Conservation (phyloP, 2,797 vertebrate species). For the Cyprinella venusta region DNA sequence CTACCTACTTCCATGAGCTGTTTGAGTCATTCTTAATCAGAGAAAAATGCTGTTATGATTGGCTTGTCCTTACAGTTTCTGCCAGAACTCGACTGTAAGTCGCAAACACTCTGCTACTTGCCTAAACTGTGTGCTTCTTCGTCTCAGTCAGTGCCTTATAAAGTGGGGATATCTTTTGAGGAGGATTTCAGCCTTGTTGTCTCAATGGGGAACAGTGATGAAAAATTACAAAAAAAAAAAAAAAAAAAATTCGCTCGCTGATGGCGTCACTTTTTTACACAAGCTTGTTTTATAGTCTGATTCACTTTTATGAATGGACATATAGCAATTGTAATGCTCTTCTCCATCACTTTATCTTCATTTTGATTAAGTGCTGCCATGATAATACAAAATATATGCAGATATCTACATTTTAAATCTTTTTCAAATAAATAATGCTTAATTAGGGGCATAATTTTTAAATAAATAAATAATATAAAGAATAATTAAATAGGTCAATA, state of each 20-base stretch:
- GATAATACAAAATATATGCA: not conserved
- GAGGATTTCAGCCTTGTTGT: not conserved
- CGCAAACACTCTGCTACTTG: too few relatives aligned
- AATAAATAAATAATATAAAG: not conserved
- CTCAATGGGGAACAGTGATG: not conserved
- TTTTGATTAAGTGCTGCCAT: not conserved
- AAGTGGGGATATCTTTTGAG: not conserved
- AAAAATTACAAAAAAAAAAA: too few relatives aligned
- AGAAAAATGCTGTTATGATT: constrained; percentile 8
- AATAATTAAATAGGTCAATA: not conserved
- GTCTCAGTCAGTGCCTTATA: not conserved
- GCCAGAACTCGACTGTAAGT: not conserved
- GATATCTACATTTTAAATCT: not conserved
- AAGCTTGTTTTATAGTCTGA: not conserved
- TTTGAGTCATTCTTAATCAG: constrained; percentile 1
- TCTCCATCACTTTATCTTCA: not conserved
- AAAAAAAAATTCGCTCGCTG: not conserved
- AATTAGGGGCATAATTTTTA: not conserved
- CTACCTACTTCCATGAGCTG: not conserved
- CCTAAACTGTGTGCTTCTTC: not conserved
- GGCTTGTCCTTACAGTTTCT: constrained; percentile 15
- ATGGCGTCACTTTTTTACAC: not conserved
- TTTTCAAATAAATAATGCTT: not conserved
- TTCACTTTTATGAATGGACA: not conserved
- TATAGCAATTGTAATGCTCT: not conserved